Evolutionary conservation across 2,113 vertebrate species (phyloP).

Genomic region (Grammomys surdaster): DNA sequence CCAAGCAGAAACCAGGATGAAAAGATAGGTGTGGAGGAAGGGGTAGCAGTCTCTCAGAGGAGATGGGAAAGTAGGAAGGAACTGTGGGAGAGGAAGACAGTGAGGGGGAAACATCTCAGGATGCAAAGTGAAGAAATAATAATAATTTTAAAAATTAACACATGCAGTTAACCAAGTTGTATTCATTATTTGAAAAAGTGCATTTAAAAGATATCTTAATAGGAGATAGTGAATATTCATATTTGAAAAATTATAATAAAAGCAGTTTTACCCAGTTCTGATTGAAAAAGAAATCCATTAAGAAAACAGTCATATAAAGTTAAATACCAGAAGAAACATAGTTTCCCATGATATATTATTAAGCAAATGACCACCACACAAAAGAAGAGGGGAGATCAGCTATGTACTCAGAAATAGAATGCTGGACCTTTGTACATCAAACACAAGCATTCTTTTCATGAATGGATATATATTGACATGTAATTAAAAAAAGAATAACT

Average conservation of each 20-base stretch:
- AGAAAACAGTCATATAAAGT: background rate
- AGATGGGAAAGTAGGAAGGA: too few species aligned
- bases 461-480: too few species aligned
- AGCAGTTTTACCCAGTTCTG: rapidly evolving
- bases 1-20: too few species aligned
- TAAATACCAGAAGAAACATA: background rate
- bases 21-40: too few species aligned
- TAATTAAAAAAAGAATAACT: background rate
- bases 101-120: too few species aligned
- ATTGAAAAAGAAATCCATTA: background rate
- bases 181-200: background rate
- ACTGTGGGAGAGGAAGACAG: too few species aligned
- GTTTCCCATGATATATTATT: background rate
- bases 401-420: rapidly evolving
- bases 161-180: background rate
- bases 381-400: background rate
- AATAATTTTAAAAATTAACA: background rate
- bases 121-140: too few species aligned
- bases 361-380: background rate
- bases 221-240: background rate
- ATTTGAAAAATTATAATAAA: background rate
- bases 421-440: rapidly evolving
- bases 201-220: background rate
- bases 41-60: too few species aligned
- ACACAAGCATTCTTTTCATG: background rate